phyloP scores from a whole-genome alignment of 2,888 invertebrate genomes.

The Atrina japonica region DNA sequence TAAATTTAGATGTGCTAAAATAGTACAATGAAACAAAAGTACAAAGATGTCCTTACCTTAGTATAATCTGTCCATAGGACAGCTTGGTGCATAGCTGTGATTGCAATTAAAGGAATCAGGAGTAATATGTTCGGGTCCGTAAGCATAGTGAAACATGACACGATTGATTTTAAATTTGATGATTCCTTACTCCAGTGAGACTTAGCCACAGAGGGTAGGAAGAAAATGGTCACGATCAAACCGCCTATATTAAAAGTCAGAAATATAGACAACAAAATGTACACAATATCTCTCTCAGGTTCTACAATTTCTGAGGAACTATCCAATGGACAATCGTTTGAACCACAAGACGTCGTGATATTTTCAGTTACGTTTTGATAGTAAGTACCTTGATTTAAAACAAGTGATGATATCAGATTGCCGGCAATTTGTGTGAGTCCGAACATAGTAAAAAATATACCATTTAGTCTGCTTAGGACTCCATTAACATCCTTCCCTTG shows the following conservation, averaged over 20 bases:
- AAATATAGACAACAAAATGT: constrained; percentile 68
- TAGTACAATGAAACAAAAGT: too few relatives aligned
- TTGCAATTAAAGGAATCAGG: constrained; percentile 74
- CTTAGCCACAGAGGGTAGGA: constrained; percentile 62
- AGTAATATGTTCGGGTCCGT: constrained; percentile 62
- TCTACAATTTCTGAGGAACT: constrained; percentile 61
- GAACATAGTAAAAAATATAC: constrained; percentile 73
- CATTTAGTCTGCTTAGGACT: constrained; percentile 71
- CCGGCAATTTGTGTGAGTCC: constrained; percentile 74
- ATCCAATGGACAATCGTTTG: constrained; percentile 67
- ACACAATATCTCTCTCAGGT: constrained; percentile 60
- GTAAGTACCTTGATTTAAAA: constrained; percentile 61
- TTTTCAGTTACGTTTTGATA: constrained; percentile 43
- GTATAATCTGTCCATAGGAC: constrained; percentile 75
- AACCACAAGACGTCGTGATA: constrained; percentile 55
- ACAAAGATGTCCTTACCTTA: too few relatives aligned
- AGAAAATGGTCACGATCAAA: constrained; percentile 59
- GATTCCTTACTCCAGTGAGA: constrained; percentile 43
- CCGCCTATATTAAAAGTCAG: constrained; percentile 67
- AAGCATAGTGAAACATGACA: constrained; percentile 58
- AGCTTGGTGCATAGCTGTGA: constrained; percentile 74
- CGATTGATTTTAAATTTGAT: constrained; percentile 46
- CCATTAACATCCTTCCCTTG: constrained; percentile 59
- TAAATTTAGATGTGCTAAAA: too few relatives aligned
- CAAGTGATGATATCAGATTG: constrained; percentile 72